A percentile compares a stretch with the other conserved stretches of the same genome.
phyloP scores from a whole-genome alignment of 2,888 invertebrate species.

The Synergus gifuensis region DNA sequence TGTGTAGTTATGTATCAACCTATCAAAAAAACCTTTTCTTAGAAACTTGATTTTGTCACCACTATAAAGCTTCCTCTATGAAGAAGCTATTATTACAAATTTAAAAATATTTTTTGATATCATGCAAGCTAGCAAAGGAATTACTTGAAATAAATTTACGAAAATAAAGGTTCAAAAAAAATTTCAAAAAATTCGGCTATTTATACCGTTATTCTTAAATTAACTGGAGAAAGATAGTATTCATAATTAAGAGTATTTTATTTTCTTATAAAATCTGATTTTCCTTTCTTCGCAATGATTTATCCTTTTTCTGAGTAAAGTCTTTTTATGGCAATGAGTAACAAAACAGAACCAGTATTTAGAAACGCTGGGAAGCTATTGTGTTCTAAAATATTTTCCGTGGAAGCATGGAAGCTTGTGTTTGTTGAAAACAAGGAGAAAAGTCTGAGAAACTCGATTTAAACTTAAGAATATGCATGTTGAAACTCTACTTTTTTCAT shows the following conservation, averaged over 20 bases:
- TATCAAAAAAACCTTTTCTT: too few species aligned
- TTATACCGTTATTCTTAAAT: neutral
- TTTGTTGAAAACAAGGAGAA: conserved; percentile 26
- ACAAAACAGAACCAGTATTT: conserved; percentile 9
- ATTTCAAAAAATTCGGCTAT: too few species aligned
- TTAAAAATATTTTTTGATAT: too few species aligned
- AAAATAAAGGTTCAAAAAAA: too few species aligned
- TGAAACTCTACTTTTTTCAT: neutral
- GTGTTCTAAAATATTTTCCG: conserved; percentile 8
- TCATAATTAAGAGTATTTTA: neutral
- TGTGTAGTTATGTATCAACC: too few species aligned
- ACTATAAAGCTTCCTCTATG: too few species aligned
- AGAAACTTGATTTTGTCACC: too few species aligned
- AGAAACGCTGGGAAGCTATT: conserved; percentile 2
- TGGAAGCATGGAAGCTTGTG: conserved; percentile 18
- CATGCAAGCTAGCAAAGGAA: too few species aligned
- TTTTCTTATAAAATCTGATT: neutral
- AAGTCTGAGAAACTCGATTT: conserved; percentile 9
- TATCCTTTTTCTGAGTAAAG: conserved; percentile 1
- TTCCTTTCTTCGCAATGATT: neutral
- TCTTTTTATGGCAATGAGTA: neutral
- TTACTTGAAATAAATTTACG: too few species aligned
- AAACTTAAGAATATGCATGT: neutral
- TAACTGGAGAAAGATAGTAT: neutral
- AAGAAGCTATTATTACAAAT: too few species aligned